A percentile compares a stretch with the other conserved stretches of the same genome.
Evolutionary conservation across 92 coral and sea anemone genomes (phyloP).

Genomic region (Hydrozoanthus gracilis): DNA sequence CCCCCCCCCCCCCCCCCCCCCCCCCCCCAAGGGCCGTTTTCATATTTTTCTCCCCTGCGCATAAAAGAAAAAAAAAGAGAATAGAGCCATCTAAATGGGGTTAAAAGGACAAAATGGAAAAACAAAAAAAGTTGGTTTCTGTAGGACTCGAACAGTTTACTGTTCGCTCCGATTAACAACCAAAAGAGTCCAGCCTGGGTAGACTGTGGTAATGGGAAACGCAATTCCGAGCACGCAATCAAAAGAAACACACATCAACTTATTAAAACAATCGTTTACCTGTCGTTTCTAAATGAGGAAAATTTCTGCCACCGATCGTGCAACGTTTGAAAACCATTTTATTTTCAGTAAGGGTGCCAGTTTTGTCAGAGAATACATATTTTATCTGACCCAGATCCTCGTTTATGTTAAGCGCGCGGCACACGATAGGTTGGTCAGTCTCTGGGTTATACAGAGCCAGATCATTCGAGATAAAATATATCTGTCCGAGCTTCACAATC

Average conservation of each 20-base stretch:
- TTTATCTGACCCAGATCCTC: constrained; percentile 97
- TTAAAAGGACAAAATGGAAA: no score
- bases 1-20: no score
- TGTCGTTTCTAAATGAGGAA: constrained; percentile 70
- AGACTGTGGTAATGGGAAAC: no score
- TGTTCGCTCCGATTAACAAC: no score
- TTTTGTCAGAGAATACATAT: constrained; percentile 98
- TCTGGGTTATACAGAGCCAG: constrained; percentile 85
- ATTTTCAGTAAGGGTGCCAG: constrained; percentile 97
- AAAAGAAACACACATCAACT: no score
- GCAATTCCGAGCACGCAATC: not conserved
- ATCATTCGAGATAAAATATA: constrained; percentile 89
- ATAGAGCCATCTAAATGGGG: no score
- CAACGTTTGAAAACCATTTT: constrained; percentile 97
- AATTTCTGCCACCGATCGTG: constrained; percentile 90
- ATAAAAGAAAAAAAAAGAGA: no score
- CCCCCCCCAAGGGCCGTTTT: no score
- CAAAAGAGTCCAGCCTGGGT: no score
- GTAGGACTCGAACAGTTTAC: no score
- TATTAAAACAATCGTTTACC: constrained; percentile 29
- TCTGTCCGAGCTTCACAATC: constrained; percentile 92
- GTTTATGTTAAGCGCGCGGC: constrained; percentile 97
- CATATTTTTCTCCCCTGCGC: no score
- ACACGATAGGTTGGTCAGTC: constrained; percentile 91
- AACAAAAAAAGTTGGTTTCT: no score